Percentiles rank a stretch among this genome's conserved stretches.
phyloP scores from a whole-genome alignment of 2,888 invertebrate genomes.

The Chrysolina americana region DNA sequence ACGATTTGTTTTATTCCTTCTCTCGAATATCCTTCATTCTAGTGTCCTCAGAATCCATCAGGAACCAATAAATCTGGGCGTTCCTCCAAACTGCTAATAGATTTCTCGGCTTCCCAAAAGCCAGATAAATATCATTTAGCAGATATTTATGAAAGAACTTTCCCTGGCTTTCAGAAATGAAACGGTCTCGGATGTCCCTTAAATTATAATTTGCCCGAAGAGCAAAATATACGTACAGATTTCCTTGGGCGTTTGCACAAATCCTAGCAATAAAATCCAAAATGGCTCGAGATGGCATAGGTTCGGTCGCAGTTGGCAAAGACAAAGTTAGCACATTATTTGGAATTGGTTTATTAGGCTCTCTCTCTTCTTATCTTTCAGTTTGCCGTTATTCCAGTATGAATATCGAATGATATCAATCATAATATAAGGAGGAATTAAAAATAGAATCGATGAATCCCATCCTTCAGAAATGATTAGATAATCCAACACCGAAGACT shows the following conservation, averaged over 20 bases:
- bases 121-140: not conserved
- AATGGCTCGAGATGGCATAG: not conserved
- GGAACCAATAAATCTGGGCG: not conserved
- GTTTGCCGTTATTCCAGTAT: too few species aligned
- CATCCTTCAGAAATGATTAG: too few species aligned
- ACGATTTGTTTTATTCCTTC: too few species aligned
- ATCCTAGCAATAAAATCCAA: not conserved
- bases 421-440: too few species aligned
- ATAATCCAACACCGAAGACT: too few species aligned
- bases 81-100: not conserved
- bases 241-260: not conserved
- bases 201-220: conserved; percentile 20
- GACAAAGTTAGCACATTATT: not conserved
- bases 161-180: not conserved
- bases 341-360: too few species aligned
- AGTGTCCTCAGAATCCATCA: not conserved
- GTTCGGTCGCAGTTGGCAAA: not conserved
- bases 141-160: conserved; percentile 22
- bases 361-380: too few species aligned
- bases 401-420: too few species aligned
- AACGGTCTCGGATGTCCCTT: conserved; percentile 13
- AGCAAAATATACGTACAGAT: conserved; percentile 11
- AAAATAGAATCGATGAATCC: too few species aligned
- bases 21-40: too few species aligned
- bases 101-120: not conserved